Base-by-base conservation (phyloP, 2,888 invertebrate genomes). In the Tanaodytes sp. region DNA sequence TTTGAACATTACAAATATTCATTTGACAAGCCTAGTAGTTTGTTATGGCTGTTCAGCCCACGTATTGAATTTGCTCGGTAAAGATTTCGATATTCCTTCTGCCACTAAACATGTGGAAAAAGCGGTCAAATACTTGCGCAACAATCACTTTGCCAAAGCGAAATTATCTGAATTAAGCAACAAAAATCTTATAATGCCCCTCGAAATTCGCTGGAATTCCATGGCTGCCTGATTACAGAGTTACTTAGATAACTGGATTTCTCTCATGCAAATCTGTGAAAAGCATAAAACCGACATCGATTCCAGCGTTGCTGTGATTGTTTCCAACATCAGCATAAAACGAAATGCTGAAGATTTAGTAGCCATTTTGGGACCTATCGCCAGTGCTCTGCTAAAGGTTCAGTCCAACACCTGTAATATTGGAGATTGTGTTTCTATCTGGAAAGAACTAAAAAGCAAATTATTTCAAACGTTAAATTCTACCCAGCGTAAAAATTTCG, bases 21-120 rank as follows among this genome's bases (percentile, higher is more conserved):
- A n/a, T n/a, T n/a, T n/a, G n/a, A n/a, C n/a, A n/a, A n/a, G n/a
- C n/a, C n/a, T n/a, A n/a, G n/a, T n/a, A n/a, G n/a, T n/a, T n/a
- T n/a, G n/a, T n/a, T 39, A 31, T 18, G 40, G 42, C 31, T 54
- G 54, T 30, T 16, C 54, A 16, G 54, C 54, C n/a, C 42, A 54
- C 33, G 3, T 30, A n/a, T 11, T 54, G 1, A 54, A 54, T 16
- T 31, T 54, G 11, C 18, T 54, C 2, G 54, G 20, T 4, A 30
- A 42, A 31, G 42, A 54, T 30, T 54, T 54, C 11, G 30, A 54
- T 9, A 54, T 54, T 2, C 31, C 54, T 42, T 9, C 3, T 6
- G 42, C 19, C 6, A 54, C 40, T 2, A 54, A 40, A 2, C 54
- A 54, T 15, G 18, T 54, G 1, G 30, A 42, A 5, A 54, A 33